A percentile compares a stretch with the other conserved stretches of the same genome.
Evolutionary conservation across 30 jellyfish, hydroid and myxozoan species (phyloP).

Genomic region (Hydractinia symbiolongicarpus): DNA sequence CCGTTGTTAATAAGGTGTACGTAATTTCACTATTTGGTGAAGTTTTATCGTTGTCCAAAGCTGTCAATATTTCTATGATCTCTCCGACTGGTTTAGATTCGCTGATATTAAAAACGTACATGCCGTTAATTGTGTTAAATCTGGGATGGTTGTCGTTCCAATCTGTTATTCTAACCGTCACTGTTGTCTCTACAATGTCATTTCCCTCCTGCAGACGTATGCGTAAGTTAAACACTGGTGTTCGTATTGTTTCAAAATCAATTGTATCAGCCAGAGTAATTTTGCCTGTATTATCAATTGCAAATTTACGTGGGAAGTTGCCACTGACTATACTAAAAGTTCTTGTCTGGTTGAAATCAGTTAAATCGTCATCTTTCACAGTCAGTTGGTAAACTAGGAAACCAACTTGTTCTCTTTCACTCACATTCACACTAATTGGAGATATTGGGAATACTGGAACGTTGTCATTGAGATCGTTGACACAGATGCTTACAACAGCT

Average conservation of each 20-base stretch:
- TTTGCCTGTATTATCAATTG: constrained; percentile 28
- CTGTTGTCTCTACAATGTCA: constrained; percentile 13
- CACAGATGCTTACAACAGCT: constrained; percentile 41
- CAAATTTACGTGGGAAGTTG: constrained; percentile 13
- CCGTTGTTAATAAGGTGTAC: constrained; percentile 18
- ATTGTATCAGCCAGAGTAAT: constrained; percentile 2
- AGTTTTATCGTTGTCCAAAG: constrained; percentile 40
- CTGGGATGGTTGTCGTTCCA: constrained; percentile 58
- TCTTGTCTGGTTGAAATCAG: constrained; percentile 23
- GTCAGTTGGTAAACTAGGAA: constrained; percentile 27
- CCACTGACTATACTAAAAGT: constrained; percentile 27
- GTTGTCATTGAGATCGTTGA: constrained; percentile 50
- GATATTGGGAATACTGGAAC: constrained; percentile 30
- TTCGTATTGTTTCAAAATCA: constrained; percentile 32
- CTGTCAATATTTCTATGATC: constrained; percentile 14
- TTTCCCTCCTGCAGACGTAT: constrained; percentile 29
- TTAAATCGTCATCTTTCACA: constrained; percentile 34
- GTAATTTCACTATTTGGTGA: constrained; percentile 11
- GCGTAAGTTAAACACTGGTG: constrained; percentile 20
- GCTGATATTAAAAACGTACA: constrained; percentile 1
- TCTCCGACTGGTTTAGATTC: constrained; percentile 27
- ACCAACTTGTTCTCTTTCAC: constrained; percentile 37
- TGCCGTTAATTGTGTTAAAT: constrained; percentile 14
- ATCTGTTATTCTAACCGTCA: constrained; percentile 40
- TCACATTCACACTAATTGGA: constrained; percentile 5